Evolutionary conservation across 2,797 vertebrate genomes (phyloP).

Genomic region (Thamnophis elegans): DNA sequence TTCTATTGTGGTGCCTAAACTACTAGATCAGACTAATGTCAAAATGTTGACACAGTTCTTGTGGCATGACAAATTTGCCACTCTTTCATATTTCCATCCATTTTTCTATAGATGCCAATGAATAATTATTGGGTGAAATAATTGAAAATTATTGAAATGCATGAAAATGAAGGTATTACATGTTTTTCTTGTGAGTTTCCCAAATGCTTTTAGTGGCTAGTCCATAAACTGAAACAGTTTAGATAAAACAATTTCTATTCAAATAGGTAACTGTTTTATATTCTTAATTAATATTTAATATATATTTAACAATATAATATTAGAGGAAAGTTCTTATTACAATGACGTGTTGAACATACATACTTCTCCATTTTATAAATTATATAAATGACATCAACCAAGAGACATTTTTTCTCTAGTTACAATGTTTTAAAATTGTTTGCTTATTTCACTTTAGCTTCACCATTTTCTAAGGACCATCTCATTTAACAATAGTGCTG

Average conservation of each 20-base stretch:
- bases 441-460: background rate
- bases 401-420: background rate
- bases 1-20: too few relatives aligned
- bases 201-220: background rate
- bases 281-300: background rate
- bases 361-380: background rate
- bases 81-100: background rate
- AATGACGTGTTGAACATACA: background rate
- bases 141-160: too few relatives aligned
- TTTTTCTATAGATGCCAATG: background rate
- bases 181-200: background rate
- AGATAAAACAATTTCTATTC: background rate
- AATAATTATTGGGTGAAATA: background rate
- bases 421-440: background rate
- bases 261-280: background rate
- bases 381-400: background rate
- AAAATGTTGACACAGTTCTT: background rate
- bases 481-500: slow-evolving; percentile 13
- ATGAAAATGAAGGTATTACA: background rate
- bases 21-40: too few relatives aligned
- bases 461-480: background rate
- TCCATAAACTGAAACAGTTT: background rate
- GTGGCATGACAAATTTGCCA: background rate
- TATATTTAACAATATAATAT: background rate
- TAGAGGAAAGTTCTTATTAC: background rate